Evolutionary conservation across 2,797 vertebrate genomes (phyloP).

Genomic region (Margarornis squamiger): DNA sequence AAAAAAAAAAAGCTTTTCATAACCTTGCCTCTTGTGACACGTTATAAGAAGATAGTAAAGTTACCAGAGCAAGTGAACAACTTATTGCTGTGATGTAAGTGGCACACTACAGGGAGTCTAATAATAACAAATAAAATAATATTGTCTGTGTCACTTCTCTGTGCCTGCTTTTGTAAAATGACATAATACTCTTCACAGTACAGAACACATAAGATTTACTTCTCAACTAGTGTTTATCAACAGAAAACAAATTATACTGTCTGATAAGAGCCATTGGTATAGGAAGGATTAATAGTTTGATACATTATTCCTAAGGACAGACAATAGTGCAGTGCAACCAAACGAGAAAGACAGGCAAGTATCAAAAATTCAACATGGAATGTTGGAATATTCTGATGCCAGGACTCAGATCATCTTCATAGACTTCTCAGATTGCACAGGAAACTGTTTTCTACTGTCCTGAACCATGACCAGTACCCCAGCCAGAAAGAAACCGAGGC

Average conservation of each 20-base stretch:
- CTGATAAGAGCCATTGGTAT: neutral
- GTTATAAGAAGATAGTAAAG: neutral
- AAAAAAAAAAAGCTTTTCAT: neutral
- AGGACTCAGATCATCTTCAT: neutral
- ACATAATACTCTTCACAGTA: neutral
- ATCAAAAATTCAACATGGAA: neutral
- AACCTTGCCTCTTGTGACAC: neutral
- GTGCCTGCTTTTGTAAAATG: neutral
- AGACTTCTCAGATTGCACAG: neutral
- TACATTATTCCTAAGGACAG: neutral
- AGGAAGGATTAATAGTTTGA: neutral
- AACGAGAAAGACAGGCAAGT: neutral
- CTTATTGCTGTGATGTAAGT: neutral
- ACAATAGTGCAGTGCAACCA: neutral
- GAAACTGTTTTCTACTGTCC: neutral
- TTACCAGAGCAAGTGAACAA: slow-evolving; percentile 25
- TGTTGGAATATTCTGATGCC: neutral
- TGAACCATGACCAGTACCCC: neutral
- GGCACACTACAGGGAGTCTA: neutral
- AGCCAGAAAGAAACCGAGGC: neutral
- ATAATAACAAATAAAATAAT: slow-evolving; percentile 2
- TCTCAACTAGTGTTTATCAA: neutral
- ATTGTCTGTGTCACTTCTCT: neutral
- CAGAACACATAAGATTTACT: neutral
- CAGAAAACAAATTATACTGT: neutral